phyloP scores from a whole-genome alignment of 2,888 invertebrate species.

The Sipha maydis region DNA sequence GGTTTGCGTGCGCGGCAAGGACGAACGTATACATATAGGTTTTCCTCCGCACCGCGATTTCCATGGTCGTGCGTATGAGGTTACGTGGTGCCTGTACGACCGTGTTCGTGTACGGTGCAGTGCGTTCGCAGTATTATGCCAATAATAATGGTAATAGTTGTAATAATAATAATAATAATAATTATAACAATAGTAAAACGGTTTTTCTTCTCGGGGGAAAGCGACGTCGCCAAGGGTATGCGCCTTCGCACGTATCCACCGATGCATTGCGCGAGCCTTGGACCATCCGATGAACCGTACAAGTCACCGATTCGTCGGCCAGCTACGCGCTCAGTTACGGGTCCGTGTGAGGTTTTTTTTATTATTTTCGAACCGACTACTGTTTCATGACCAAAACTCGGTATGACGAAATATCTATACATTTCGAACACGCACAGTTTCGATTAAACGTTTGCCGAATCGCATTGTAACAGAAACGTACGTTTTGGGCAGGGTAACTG shows the following conservation, averaged over 20 bases:
- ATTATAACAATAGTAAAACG: neutral
- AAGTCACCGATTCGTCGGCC: neutral
- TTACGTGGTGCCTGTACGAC: slow-evolving; percentile 7
- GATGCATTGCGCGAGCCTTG: slow-evolving; percentile 49
- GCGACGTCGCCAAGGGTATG: slow-evolving; percentile 46
- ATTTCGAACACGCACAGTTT: no score
- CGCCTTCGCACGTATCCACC: neutral
- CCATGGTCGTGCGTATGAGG: slow-evolving; percentile 54
- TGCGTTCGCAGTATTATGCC: neutral
- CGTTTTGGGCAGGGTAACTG: no score
- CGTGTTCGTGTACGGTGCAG: no score
- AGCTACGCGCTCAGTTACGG: neutral
- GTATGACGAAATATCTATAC: no score
- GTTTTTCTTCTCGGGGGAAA: slow-evolving; percentile 38
- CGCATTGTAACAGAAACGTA: no score
- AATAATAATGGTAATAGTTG: neutral
- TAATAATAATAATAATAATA: neutral
- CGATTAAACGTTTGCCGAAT: neutral
- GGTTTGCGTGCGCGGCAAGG: slow-evolving; percentile 21
- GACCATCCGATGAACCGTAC: slow-evolving; percentile 57
- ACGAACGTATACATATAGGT: neutral
- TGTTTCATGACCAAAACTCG: no score
- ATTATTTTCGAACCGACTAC: no score
- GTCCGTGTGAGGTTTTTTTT: neutral
- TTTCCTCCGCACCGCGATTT: slow-evolving; percentile 10